These are phyloP conservation scores for Tholera decimalis DNA, from an alignment of 2,888 invertebrate genomes.

Conservation along the genomic window DNA sequence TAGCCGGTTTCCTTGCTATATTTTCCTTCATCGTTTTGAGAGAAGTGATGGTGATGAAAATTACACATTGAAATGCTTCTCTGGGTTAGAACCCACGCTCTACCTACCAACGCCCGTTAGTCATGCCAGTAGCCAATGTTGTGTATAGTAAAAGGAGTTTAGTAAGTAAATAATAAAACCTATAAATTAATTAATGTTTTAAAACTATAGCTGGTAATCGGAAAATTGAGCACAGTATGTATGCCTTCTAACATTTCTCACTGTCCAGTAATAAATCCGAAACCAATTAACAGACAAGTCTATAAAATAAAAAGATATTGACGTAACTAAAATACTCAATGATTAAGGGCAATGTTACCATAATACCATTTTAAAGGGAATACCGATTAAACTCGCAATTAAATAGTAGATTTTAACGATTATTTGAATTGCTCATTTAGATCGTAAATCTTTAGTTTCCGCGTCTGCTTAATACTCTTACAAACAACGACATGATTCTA, in stretches of 20 bases:
- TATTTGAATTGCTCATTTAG: slow-evolving; percentile 51
- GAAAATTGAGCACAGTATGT: slow-evolving; percentile 6
- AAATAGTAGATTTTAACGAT: slow-evolving; percentile 57
- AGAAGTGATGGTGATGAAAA: no score
- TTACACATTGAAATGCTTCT: no score
- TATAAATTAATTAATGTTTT: background rate
- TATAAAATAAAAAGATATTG: slow-evolving; percentile 30
- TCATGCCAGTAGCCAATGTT: no score
- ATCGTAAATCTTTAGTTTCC: slow-evolving; percentile 49
- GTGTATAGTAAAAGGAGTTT: no score
- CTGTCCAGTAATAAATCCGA: slow-evolving; percentile 1
- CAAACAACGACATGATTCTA: slow-evolving; percentile 49
- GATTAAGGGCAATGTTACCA: slow-evolving; percentile 53
- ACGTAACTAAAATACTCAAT: slow-evolving; percentile 34
- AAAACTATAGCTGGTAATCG: background rate
- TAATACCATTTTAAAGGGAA: slow-evolving; percentile 52
- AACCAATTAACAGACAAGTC: slow-evolving; percentile 8
- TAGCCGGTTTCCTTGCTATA: no score
- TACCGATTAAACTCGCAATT: slow-evolving; percentile 43
- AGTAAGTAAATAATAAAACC: background rate
- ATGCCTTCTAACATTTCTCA: slow-evolving; percentile 4
- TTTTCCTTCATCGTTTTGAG: no score
- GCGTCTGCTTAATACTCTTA: slow-evolving; percentile 45
- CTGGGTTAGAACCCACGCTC: no score
- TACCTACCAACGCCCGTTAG: no score